Percentiles rank a stretch among this genome's conserved stretches.
phyloP scores from a whole-genome alignment of 2,888 invertebrate species.

The Acanthoscelides obtectus region DNA sequence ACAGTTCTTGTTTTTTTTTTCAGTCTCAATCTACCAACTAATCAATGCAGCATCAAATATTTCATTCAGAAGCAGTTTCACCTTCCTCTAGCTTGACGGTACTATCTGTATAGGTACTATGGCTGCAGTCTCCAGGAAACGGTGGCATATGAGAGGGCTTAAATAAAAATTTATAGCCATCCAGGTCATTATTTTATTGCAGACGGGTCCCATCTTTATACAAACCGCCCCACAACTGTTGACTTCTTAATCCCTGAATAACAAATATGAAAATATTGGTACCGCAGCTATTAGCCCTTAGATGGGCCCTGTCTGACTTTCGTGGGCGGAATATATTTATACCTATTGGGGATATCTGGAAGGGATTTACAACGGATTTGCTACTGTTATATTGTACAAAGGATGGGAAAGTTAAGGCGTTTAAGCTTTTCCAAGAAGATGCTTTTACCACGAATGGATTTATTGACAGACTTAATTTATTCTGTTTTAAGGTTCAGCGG shows the following conservation, averaged over 20 bases:
- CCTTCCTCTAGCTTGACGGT: not conserved
- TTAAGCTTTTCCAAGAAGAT: not conserved
- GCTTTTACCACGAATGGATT: not conserved
- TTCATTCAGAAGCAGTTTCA: not conserved
- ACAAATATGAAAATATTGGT: slow-evolving; percentile 8
- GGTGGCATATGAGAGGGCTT: not conserved
- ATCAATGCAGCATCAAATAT: too few species aligned
- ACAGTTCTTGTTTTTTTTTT: too few species aligned
- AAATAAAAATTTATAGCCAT: not conserved
- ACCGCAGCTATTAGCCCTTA: not conserved
- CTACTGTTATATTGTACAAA: not conserved
- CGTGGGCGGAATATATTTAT: not conserved
- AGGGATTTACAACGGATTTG: not conserved
- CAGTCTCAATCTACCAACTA: too few species aligned
- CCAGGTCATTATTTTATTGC: not conserved
- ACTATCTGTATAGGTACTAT: not conserved
- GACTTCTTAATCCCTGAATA: slow-evolving; percentile 8
- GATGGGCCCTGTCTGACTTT: not conserved
- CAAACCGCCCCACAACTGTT: slow-evolving; percentile 7
- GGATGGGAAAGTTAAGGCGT: not conserved
- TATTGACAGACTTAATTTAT: not conserved
- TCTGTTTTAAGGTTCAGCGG: not conserved
- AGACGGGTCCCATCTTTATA: not conserved
- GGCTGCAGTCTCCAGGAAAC: not conserved
- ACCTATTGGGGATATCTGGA: not conserved